Conservation (phyloP, 35 echinoderm and acorn worm genomes). For the Apostichopus japonicus region DNA sequence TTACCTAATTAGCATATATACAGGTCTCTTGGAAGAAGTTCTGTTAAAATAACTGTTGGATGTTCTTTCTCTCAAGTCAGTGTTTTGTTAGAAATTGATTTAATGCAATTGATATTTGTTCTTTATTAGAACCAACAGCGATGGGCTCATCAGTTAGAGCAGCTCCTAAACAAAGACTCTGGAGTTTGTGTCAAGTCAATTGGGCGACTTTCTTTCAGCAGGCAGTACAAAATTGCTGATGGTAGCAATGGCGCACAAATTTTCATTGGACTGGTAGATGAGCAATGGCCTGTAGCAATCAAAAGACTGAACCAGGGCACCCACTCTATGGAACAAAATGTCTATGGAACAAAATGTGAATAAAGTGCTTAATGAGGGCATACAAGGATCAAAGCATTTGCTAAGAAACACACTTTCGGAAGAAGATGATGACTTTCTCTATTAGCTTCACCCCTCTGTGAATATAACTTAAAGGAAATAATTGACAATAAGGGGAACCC, state of each 20-base stretch:
- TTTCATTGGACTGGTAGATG: constrained; percentile 8
- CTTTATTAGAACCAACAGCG: constrained; percentile 7
- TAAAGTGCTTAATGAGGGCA: too few species aligned
- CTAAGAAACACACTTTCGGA: not conserved
- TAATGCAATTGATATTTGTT: not conserved
- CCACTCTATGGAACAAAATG: not conserved
- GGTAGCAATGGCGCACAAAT: constrained; percentile 31
- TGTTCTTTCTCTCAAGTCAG: too few species aligned
- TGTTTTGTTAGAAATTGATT: too few species aligned
- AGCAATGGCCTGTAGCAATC: not conserved
- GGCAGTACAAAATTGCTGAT: not conserved
- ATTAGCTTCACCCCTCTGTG: not conserved
- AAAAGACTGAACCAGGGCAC: not conserved
- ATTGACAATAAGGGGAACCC: not conserved
- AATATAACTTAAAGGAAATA: not conserved
- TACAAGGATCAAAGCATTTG: not conserved
- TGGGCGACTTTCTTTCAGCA: constrained; percentile 10
- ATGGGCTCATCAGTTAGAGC: not conserved
- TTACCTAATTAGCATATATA: too few species aligned
- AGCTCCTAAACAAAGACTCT: not conserved
- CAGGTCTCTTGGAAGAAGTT: too few species aligned
- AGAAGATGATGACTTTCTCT: not conserved
- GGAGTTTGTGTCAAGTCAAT: not conserved
- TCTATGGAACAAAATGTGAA: too few species aligned
- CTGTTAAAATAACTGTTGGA: too few species aligned